These are phyloP conservation scores for Oceanodroma leucorhoa DNA, from an alignment of 2,797 vertebrate species.

Conservation along the genomic window DNA sequence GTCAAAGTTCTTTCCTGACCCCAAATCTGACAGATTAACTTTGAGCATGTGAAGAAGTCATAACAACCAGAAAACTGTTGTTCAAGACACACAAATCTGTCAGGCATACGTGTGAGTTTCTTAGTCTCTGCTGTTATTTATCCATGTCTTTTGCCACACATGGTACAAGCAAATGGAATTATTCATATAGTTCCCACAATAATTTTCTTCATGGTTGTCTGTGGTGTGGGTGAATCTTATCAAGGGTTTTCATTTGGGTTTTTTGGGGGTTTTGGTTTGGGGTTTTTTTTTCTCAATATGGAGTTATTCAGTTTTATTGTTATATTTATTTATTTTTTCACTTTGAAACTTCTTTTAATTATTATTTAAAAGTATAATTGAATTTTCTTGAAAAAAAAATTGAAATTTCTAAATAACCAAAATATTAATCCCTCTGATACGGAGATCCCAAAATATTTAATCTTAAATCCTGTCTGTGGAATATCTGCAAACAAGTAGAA, in stretches of 20 bases:
- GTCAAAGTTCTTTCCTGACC: neutral
- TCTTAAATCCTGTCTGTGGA: neutral
- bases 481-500: neutral
- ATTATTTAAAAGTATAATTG: neutral
- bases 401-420: neutral
- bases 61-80: neutral
- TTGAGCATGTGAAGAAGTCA: neutral
- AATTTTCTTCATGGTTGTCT: neutral
- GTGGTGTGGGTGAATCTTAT: neutral
- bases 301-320: neutral
- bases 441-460: neutral
- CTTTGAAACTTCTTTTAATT: neutral
- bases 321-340: neutral
- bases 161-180: neutral
- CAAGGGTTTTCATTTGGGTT: neutral
- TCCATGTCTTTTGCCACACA: neutral
- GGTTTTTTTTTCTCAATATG: neutral
- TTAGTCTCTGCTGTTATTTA: neutral
- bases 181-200: neutral
- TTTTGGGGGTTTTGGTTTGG: fast-evolving
- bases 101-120: neutral
- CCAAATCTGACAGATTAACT: neutral
- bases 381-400: neutral
- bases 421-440: neutral
- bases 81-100: neutral